A percentile compares a stretch with the other conserved stretches of the same genome.
phyloP scores from a whole-genome alignment of 2,113 vertebrate species.

The Chlamydotis undulata region DNA sequence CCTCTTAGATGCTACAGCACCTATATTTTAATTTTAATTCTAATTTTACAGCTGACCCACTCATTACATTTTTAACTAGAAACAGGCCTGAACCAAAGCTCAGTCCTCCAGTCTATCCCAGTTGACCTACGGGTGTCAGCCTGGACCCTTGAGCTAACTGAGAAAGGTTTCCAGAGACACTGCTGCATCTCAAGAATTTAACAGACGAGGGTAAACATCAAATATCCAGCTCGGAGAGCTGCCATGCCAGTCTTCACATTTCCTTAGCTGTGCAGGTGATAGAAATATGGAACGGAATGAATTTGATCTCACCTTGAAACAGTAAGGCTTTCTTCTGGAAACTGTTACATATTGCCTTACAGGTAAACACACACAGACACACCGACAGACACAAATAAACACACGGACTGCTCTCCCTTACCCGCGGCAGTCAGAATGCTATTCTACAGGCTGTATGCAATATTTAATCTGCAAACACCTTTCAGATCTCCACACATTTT shows the following conservation, averaged over 20 bases:
- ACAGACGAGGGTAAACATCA: neutral
- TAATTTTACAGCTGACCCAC: neutral
- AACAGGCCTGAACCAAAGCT: neutral
- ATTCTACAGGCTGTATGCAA: neutral
- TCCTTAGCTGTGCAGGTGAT: neutral
- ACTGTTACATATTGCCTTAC: neutral
- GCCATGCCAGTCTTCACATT: neutral
- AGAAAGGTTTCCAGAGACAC: neutral
- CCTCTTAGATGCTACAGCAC: neutral
- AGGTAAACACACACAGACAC: neutral
- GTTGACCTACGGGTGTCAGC: accelerated
- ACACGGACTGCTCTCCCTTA: neutral
- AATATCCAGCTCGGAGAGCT: neutral
- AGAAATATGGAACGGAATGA: neutral
- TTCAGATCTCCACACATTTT: neutral
- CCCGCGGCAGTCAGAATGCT: neutral
- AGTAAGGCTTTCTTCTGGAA: neutral
- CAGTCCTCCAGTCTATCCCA: neutral
- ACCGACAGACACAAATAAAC: accelerated
- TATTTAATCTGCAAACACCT: neutral
- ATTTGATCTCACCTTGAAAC: neutral
- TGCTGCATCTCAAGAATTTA: neutral
- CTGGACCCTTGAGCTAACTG: neutral
- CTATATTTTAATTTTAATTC: neutral
- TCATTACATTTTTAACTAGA: neutral